These are phyloP conservation scores for Luperina testacea DNA, from an alignment of 2,888 invertebrate species.

Conservation along the genomic window DNA sequence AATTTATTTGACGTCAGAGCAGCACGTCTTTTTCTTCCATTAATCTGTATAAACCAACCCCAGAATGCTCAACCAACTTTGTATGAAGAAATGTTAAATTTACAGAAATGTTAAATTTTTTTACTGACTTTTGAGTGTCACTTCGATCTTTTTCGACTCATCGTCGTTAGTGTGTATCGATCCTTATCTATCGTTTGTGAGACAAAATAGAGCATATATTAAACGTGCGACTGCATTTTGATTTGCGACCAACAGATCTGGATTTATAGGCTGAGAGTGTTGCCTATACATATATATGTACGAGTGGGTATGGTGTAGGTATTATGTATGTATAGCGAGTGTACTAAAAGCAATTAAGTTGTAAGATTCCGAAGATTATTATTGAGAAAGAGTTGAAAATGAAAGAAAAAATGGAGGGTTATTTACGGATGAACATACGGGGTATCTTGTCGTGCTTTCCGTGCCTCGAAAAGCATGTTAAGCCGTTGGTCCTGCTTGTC, in stretches of 20 bases:
- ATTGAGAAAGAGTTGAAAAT: not conserved
- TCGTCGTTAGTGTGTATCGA: not conserved
- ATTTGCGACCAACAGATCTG: not conserved
- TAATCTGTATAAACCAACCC: not conserved
- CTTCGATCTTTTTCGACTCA: not conserved
- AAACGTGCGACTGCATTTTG: slow-evolving; percentile 7
- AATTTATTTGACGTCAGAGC: not conserved
- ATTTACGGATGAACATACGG: not conserved
- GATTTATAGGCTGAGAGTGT: not conserved
- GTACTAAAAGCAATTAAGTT: not conserved
- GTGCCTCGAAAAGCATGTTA: not conserved
- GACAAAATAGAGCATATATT: not conserved
- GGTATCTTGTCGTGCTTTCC: not conserved
- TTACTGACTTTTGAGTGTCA: not conserved
- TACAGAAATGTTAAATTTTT: too few relatives aligned
- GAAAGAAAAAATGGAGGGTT: not conserved
- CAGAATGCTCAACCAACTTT: not conserved
- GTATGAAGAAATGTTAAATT: not conserved
- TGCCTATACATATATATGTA: not conserved
- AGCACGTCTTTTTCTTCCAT: too few relatives aligned
- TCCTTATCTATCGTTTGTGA: not conserved
- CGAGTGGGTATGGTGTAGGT: not conserved
- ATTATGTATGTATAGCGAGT: not conserved
- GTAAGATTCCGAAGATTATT: not conserved
- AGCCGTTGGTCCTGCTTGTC: not conserved